These are phyloP conservation scores for Sylvilagus floridanus DNA, from an alignment of 2,797 vertebrate genomes.

Conservation along the genomic window DNA sequence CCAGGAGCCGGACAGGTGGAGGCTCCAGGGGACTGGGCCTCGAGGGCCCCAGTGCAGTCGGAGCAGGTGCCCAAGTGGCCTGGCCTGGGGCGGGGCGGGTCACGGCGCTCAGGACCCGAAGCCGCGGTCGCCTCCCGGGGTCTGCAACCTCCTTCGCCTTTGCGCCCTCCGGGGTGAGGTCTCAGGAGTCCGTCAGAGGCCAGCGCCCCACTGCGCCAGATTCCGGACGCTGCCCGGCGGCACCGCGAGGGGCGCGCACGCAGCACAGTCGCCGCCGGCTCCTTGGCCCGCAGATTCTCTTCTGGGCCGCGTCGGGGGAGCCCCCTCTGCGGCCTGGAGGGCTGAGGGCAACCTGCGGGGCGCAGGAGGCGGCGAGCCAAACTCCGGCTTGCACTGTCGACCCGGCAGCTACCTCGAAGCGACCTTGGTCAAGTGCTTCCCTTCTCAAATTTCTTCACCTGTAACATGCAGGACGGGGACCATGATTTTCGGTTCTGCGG, in stretches of 20 bases:
- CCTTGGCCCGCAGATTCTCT: too few species aligned
- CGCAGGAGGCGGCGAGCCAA: not conserved
- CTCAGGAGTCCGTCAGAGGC: not conserved
- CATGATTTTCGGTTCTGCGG: not conserved
- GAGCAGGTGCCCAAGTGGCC: not conserved
- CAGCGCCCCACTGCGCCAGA: not conserved
- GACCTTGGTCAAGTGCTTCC: not conserved
- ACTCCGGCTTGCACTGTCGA: rapidly evolving
- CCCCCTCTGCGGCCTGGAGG: not conserved
- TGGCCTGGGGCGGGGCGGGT: too few species aligned
- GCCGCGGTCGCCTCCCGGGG: rapidly evolving
- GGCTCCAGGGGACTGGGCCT: not conserved
- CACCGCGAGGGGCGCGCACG: not conserved
- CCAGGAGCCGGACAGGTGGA: not conserved
- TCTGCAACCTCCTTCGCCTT: not conserved
- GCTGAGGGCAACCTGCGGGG: too few species aligned
- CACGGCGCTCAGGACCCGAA: rapidly evolving
- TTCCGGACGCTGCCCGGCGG: too few species aligned
- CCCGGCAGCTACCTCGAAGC: not conserved
- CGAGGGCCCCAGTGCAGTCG: rapidly evolving
- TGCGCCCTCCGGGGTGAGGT: not conserved
- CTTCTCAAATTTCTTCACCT: not conserved
- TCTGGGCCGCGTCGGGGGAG: too few species aligned
- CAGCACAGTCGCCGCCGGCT: not conserved
- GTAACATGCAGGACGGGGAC: not conserved